These are phyloP conservation scores for Cossypha niveicapilla DNA, from an alignment of 2,797 vertebrate genomes.

Conservation along the genomic window DNA sequence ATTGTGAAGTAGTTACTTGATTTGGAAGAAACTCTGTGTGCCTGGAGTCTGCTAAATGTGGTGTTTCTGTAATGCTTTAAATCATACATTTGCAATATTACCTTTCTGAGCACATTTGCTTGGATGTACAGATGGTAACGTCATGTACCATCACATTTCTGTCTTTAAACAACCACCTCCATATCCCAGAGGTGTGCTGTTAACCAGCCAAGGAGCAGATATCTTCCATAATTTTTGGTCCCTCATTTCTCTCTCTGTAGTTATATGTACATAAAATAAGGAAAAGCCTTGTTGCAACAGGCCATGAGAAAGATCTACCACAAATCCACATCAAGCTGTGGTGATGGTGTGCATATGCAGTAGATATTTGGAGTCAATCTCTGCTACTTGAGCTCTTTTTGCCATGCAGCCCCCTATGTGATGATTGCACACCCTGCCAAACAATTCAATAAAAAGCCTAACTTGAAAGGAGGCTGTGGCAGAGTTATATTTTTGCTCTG, in stretches of 20 bases:
- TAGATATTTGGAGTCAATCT: background rate
- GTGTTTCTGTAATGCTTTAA: background rate
- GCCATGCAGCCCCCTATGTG: background rate
- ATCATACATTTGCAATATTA: background rate
- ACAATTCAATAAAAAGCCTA: background rate
- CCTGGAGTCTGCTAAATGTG: background rate
- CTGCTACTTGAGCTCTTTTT: constrained; percentile 25
- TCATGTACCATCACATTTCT: background rate
- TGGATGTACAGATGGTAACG: background rate
- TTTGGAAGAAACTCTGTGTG: constrained; percentile 4
- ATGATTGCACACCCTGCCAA: background rate
- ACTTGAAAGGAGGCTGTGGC: constrained; percentile 37
- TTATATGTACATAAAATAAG: background rate
- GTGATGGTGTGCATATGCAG: background rate
- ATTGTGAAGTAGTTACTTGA: background rate
- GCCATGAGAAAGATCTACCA: background rate
- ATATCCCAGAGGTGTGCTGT: background rate
- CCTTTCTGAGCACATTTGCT: background rate
- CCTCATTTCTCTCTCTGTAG: background rate
- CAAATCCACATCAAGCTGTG: background rate
- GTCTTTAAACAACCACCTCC: background rate
- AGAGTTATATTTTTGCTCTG: constrained; percentile 3
- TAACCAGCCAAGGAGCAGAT: background rate
- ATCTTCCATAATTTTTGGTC: background rate
- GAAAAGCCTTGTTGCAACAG: background rate